Evolutionary conservation across 1,140 invertebrate genomes (phyloP).

Genomic region (Triops longicaudatus): DNA sequence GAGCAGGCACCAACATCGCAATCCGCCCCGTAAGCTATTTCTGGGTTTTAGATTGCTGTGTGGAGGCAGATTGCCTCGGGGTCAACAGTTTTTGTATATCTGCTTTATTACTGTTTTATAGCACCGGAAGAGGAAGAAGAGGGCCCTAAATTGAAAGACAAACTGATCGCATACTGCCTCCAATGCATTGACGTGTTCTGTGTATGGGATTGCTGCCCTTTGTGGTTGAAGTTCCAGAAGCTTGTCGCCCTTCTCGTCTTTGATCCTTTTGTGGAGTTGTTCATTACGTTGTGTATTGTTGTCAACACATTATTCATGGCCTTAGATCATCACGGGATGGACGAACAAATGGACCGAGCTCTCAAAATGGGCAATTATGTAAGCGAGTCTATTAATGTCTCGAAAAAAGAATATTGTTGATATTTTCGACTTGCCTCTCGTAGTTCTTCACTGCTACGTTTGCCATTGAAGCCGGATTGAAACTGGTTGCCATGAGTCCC

Average conservation of each 20-base stretch:
- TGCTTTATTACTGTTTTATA: conserved; percentile 62
- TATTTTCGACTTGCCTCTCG: conserved; percentile 34
- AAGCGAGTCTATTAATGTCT: conserved; percentile 46
- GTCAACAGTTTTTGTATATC: conserved; percentile 62
- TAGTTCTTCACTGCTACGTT: conserved; percentile 98
- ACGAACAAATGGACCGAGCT: conserved; percentile 70
- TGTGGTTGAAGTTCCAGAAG: conserved; percentile 83
- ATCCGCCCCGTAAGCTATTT: not conserved
- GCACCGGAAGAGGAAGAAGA: conserved; percentile 78
- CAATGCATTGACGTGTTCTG: conserved; percentile 85
- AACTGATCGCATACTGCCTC: conserved; percentile 59
- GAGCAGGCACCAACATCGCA: conserved; percentile 50
- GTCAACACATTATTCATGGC: conserved; percentile 98
- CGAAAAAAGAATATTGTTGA: not conserved
- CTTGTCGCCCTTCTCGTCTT: conserved; percentile 85
- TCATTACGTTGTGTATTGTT: conserved; percentile 96
- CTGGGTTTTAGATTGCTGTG: not conserved
- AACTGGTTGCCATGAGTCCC: conserved; percentile 92
- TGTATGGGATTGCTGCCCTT: conserved; percentile 91
- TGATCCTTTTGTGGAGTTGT: conserved; percentile 95
- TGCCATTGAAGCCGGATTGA: conserved; percentile 89
- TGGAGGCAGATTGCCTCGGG: not conserved
- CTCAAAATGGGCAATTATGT: conserved; percentile 90
- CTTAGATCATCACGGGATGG: conserved; percentile 90
- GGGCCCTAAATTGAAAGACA: conserved; percentile 78